A percentile compares a stretch with the other conserved stretches of the same genome.
phyloP scores from a whole-genome alignment of 2,113 vertebrate genomes.

The Nymphicus hollandicus region DNA sequence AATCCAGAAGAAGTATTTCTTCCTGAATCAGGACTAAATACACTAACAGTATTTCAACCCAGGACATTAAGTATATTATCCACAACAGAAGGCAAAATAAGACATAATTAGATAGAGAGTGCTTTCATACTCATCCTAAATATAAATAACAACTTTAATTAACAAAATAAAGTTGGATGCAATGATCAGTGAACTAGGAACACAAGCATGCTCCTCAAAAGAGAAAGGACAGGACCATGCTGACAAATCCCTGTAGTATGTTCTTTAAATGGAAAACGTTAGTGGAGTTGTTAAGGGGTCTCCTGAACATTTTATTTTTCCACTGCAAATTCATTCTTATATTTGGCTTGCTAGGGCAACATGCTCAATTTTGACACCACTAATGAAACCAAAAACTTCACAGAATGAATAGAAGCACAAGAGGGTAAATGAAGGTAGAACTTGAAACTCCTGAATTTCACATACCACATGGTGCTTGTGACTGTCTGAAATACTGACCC shows the following conservation, averaged over 20 bases:
- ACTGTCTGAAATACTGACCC: not conserved
- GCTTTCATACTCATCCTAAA: not conserved
- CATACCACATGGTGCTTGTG: not conserved
- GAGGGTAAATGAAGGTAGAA: not conserved
- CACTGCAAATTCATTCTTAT: not conserved
- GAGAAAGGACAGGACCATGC: not conserved
- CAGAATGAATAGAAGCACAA: not conserved
- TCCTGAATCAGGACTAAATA: not conserved
- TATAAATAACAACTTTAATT: not conserved
- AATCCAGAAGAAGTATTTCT: not conserved
- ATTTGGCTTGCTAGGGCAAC: not conserved
- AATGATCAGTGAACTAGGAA: not conserved
- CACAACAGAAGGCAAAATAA: not conserved
- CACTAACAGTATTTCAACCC: not conserved
- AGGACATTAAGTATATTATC: not conserved
- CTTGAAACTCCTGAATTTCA: not conserved
- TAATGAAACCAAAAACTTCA: not conserved
- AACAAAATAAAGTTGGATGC: not conserved
- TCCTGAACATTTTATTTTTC: not conserved
- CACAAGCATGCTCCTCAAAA: not conserved
- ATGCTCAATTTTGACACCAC: not conserved
- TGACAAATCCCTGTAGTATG: not conserved
- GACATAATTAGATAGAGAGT: not conserved
- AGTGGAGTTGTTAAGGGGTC: not conserved
- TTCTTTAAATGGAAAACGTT: not conserved